These are phyloP conservation scores for Phenganax stokvisi DNA, from an alignment of 92 coral and sea anemone genomes.

Conservation along the genomic window DNA sequence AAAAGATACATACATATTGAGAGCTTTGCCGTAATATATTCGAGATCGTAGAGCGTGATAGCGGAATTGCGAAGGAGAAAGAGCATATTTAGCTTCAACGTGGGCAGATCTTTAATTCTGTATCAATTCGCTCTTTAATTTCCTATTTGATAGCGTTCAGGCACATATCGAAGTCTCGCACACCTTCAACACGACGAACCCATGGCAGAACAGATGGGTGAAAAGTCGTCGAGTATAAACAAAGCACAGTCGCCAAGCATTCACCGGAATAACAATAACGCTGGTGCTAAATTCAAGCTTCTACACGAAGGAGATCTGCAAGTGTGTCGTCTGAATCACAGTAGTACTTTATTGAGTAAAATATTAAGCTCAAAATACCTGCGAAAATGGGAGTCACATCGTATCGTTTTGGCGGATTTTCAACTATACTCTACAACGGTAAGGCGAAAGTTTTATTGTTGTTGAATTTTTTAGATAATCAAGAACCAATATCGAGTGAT, in stretches of 20 bases:
- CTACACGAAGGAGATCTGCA: constrained; percentile 97
- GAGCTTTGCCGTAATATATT: too few relatives aligned
- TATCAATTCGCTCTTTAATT: too few relatives aligned
- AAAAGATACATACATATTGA: too few relatives aligned
- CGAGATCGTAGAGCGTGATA: too few relatives aligned
- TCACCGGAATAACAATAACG: constrained; percentile 54
- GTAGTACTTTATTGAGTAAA: constrained; percentile 90
- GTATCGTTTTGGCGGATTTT: constrained; percentile 81
- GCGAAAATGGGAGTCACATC: constrained; percentile 98
- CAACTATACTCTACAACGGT: constrained; percentile 96
- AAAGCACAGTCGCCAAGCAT: constrained; percentile 25
- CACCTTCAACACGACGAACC: not conserved
- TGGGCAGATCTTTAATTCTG: too few relatives aligned
- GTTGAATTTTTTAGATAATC: not conserved
- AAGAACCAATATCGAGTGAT: not conserved
- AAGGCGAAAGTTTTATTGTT: constrained; percentile 42
- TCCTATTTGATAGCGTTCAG: not conserved
- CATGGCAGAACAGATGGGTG: constrained; percentile 8
- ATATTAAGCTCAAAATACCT: constrained; percentile 95
- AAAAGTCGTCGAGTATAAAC: not conserved
- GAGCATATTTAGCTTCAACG: too few relatives aligned
- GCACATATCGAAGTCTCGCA: constrained; percentile 10
- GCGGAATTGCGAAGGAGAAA: too few relatives aligned
- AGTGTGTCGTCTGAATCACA: constrained; percentile 97
- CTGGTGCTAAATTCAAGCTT: constrained; percentile 96